phyloP scores from a whole-genome alignment of 2,113 vertebrate genomes.

The Rhea pennata region DNA sequence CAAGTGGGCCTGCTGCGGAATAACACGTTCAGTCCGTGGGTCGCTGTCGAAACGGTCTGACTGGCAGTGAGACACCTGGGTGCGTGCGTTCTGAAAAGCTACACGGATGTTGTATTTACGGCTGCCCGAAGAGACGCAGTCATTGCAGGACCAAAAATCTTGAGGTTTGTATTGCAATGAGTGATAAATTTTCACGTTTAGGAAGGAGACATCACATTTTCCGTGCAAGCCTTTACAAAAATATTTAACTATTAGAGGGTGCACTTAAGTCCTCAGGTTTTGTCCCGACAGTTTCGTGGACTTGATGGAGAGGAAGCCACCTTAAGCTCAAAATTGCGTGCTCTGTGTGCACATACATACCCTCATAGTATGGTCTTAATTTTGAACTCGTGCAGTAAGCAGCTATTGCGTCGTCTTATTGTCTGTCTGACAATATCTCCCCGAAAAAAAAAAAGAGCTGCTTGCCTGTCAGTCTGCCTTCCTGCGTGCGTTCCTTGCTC shows the following conservation, averaged over 20 bases:
- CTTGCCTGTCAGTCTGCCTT: slow-evolving; percentile 12
- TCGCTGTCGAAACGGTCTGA: accelerated
- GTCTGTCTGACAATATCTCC: not conserved
- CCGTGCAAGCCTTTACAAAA: accelerated
- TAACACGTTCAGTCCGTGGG: accelerated
- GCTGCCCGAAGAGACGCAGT: not conserved
- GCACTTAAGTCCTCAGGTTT: accelerated
- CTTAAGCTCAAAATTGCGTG: accelerated
- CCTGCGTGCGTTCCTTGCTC: not conserved
- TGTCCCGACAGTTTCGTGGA: accelerated
- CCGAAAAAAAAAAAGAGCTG: not conserved
- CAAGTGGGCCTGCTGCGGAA: not conserved
- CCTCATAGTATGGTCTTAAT: accelerated
- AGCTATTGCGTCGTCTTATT: not conserved
- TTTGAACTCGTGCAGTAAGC: not conserved
- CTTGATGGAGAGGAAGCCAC: accelerated
- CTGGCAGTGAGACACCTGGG: accelerated
- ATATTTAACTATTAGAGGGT: accelerated
- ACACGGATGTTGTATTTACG: accelerated
- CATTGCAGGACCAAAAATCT: not conserved
- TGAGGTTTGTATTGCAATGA: not conserved
- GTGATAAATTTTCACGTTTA: not conserved
- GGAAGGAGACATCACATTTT: not conserved
- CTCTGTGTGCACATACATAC: accelerated
- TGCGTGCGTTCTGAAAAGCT: accelerated